Conservation (phyloP, 1,140 invertebrate genomes). For the Calosoma granatense region DNA sequence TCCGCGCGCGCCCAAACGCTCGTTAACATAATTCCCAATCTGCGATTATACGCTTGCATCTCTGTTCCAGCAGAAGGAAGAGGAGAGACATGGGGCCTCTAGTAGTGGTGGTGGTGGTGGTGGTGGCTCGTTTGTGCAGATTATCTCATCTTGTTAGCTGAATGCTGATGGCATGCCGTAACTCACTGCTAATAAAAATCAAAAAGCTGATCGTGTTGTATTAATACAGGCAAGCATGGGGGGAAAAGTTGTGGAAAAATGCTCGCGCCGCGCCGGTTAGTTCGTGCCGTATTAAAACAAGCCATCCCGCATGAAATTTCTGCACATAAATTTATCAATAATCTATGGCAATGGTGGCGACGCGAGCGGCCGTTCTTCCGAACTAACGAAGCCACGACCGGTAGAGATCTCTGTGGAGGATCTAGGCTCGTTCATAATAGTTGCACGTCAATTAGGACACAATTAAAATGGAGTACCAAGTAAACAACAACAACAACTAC, state of each 20-base stretch:
- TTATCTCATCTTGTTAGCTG: neutral
- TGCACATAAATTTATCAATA: conserved; percentile 1
- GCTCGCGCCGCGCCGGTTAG: neutral
- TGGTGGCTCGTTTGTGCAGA: neutral
- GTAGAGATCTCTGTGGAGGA: neutral
- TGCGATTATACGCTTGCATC: neutral
- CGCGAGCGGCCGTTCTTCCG: neutral
- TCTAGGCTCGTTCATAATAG: neutral
- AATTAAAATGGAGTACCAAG: conserved; percentile 6
- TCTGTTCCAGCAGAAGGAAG: neutral
- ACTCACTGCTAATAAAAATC: neutral
- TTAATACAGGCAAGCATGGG: neutral
- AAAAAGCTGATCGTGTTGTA: neutral
- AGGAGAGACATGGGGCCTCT: too few species aligned
- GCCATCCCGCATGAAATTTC: neutral
- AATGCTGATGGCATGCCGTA: neutral
- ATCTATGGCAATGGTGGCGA: conserved; percentile 2
- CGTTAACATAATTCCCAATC: neutral
- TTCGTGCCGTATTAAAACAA: neutral
- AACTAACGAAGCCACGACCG: conserved; percentile 4
- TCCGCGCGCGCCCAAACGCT: neutral
- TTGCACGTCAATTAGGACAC: conserved; percentile 8
- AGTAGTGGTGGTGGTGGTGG: too few species aligned
- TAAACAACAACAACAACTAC: too few species aligned
- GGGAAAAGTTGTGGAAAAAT: too few species aligned